Percentiles rank a stretch among this genome's conserved stretches.
These are phyloP conservation scores for Leptocoma aspasia DNA, from an alignment of 2,113 vertebrate species.

Conservation along the genomic window DNA sequence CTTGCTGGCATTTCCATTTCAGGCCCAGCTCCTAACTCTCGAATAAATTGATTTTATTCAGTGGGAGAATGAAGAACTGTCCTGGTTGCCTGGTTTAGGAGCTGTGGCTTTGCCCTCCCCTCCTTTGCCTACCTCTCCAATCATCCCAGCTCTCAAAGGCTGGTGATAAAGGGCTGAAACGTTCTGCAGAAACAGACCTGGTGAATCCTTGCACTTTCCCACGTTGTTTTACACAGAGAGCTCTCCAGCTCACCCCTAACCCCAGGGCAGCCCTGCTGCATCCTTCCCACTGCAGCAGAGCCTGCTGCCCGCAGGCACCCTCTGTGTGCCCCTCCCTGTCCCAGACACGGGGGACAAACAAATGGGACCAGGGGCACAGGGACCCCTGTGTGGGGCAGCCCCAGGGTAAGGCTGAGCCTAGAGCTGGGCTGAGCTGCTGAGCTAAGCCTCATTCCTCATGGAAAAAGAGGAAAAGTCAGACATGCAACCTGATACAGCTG, in stretches of 20 bases:
- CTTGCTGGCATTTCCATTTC: not conserved
- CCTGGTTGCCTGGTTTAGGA: not conserved
- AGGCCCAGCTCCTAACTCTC: not conserved
- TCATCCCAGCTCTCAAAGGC: not conserved
- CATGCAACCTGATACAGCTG: not conserved
- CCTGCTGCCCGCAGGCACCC: not conserved
- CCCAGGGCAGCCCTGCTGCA: not conserved
- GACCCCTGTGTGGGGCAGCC: not conserved
- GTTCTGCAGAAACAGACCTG: not conserved
- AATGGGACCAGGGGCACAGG: not conserved
- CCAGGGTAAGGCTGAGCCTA: not conserved
- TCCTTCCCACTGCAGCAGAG: not conserved
- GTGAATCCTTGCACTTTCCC: not conserved
- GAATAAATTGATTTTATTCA: not conserved
- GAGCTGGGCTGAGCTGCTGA: not conserved
- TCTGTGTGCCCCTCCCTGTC: rapidly evolving
- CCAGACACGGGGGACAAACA: rapidly evolving
- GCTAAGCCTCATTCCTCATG: not conserved
- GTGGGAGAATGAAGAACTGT: not conserved
- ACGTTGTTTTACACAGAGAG: rapidly evolving
- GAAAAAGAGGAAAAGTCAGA: not conserved
- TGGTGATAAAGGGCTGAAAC: not conserved
- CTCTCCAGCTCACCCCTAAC: not conserved
- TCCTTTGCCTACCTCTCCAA: not conserved
- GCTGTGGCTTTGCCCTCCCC: not conserved